Percentiles rank a stretch among this genome's conserved stretches.
phyloP scores from a whole-genome alignment of 2,888 invertebrate species.

The Lycophotia porphyrea region DNA sequence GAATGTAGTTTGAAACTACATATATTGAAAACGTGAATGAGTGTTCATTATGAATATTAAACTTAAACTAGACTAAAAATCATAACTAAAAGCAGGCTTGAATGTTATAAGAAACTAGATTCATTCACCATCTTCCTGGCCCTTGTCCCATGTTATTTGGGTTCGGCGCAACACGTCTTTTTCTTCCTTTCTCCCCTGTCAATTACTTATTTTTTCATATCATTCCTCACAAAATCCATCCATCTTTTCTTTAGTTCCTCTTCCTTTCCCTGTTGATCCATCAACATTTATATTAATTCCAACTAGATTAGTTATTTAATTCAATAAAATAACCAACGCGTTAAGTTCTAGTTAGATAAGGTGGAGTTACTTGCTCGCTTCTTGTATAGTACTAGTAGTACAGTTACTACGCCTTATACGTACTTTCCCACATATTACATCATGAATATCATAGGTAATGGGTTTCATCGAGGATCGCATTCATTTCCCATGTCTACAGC shows the following conservation, averaged over 20 bases:
- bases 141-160: too few relatives aligned
- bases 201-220: too few relatives aligned
- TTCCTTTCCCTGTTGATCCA: too few relatives aligned
- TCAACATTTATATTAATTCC: too few relatives aligned
- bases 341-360: neutral
- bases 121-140: too few relatives aligned
- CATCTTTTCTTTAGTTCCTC: too few relatives aligned
- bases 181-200: too few relatives aligned
- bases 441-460: constrained; percentile 54
- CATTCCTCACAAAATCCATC: too few relatives aligned
- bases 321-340: neutral
- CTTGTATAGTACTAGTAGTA: constrained; percentile 42
- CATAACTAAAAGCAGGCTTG: neutral
- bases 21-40: neutral
- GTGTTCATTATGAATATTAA: neutral
- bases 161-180: too few relatives aligned
- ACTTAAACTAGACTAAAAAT: neutral
- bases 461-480: constrained; percentile 63
- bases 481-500: constrained; percentile 78
- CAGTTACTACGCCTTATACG: constrained; percentile 37
- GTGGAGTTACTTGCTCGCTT: neutral
- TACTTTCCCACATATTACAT: constrained; percentile 46
- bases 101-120: neutral
- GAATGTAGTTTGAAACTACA: neutral
- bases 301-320: neutral